Conservation (phyloP, 2,113 vertebrate species). For the Tor tambroides region DNA sequence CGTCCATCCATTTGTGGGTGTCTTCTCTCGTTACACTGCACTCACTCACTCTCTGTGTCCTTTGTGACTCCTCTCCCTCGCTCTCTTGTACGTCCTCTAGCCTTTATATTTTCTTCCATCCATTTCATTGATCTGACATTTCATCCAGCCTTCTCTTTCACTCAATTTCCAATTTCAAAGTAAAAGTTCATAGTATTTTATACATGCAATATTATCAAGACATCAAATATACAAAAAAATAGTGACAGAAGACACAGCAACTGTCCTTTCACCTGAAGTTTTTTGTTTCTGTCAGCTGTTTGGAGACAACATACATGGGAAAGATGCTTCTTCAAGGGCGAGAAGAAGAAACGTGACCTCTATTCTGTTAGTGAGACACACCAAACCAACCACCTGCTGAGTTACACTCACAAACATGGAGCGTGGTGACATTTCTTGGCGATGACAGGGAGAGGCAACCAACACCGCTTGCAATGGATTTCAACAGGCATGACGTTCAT, state of each 20-base stretch:
- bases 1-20: background rate
- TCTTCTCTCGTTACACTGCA: constrained; percentile 17
- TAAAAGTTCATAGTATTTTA: background rate
- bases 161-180: background rate
- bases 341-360: constrained; percentile 32
- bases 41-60: constrained; percentile 3
- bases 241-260: background rate
- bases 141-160: background rate
- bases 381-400: constrained; percentile 40
- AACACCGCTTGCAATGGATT: constrained; percentile 38
- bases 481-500: constrained; percentile 44
- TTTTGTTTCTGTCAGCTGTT: constrained; percentile 29
- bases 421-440: constrained; percentile 25
- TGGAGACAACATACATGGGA: background rate
- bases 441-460: constrained; percentile 23
- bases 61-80: background rate
- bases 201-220: background rate
- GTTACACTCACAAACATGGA: constrained; percentile 23
- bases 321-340: constrained; percentile 25
- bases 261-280: background rate
- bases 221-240: background rate
- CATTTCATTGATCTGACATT: background rate
- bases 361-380: background rate
- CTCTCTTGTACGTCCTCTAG: background rate
- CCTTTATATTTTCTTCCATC: constrained; percentile 33